Evolutionary conservation across 2,113 vertebrate genomes (phyloP).

Genomic region (Dromaius novaehollandiae): DNA sequence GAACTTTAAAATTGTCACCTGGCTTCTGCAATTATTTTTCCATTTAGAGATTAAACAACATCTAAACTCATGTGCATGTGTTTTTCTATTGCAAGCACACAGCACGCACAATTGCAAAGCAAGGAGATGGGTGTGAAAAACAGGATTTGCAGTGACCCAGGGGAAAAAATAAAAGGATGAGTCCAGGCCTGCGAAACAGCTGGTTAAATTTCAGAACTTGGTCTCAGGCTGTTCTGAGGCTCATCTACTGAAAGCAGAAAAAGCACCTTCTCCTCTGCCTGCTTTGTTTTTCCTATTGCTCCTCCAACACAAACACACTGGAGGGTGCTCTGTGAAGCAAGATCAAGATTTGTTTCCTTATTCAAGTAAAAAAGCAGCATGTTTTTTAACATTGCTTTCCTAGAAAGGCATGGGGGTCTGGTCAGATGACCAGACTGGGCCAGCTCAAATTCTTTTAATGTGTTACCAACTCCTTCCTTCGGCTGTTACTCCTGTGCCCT

Average conservation of each 20-base stretch:
- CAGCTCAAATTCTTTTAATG: not conserved
- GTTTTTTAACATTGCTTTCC: not conserved
- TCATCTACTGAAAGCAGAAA: not conserved
- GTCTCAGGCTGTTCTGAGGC: not conserved
- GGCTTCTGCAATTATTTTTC: constrained; percentile 16
- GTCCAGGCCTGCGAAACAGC: constrained; percentile 32
- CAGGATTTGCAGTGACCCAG: constrained; percentile 15
- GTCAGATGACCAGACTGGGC: not conserved
- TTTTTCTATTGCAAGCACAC: not conserved
- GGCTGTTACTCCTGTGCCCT: constrained; percentile 15
- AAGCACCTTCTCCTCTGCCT: not conserved
- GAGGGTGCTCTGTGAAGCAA: not conserved
- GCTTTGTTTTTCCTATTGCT: not conserved
- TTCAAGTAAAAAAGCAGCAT: not conserved
- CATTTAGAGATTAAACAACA: constrained; percentile 21
- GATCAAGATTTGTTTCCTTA: not conserved
- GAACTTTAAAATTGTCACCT: constrained; percentile 35
- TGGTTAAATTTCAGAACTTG: constrained; percentile 18
- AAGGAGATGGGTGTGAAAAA: constrained; percentile 29
- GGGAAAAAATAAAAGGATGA: constrained; percentile 9
- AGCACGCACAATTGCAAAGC: not conserved
- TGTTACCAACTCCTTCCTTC: not conserved
- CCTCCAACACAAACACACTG: accelerated
- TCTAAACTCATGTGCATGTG: accelerated
- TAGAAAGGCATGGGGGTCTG: not conserved